Evolutionary conservation across 2,888 invertebrate genomes (phyloP).

Genomic region (Euplagia quadripunctaria): DNA sequence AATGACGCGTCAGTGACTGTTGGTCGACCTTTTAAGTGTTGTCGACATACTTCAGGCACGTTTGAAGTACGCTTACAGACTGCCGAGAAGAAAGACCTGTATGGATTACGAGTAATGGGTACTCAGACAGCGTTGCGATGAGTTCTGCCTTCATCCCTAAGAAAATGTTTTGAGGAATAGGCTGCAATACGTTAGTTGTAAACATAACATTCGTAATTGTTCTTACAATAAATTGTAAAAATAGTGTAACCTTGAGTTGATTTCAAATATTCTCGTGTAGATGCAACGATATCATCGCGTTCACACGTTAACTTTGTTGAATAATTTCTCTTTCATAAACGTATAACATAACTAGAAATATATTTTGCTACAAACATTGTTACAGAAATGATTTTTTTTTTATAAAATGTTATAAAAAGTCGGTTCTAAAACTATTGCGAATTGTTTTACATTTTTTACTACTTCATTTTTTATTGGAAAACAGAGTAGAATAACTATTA

Average conservation of each 20-base stretch:
- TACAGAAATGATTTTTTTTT: no score
- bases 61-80: constrained; percentile 46
- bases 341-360: background rate
- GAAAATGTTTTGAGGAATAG: constrained; percentile 9
- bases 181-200: background rate
- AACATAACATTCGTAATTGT: background rate
- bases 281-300: background rate
- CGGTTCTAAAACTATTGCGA: no score
- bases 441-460: no score
- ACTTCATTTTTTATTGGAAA: no score
- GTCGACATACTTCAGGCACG: constrained; percentile 51
- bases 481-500: no score
- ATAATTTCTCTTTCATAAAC: background rate
- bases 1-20: constrained; percentile 54
- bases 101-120: constrained; percentile 38
- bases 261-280: background rate
- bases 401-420: no score
- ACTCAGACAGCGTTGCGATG: constrained; percentile 9
- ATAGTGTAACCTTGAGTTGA: no score
- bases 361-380: background rate
- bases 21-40: constrained; percentile 58
- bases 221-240: background rate
- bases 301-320: background rate
- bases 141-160: constrained; percentile 2
- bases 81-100: constrained; percentile 37